These are phyloP conservation scores for Tridacna gigas DNA, from an alignment of 2,888 invertebrate genomes.

Conservation along the genomic window DNA sequence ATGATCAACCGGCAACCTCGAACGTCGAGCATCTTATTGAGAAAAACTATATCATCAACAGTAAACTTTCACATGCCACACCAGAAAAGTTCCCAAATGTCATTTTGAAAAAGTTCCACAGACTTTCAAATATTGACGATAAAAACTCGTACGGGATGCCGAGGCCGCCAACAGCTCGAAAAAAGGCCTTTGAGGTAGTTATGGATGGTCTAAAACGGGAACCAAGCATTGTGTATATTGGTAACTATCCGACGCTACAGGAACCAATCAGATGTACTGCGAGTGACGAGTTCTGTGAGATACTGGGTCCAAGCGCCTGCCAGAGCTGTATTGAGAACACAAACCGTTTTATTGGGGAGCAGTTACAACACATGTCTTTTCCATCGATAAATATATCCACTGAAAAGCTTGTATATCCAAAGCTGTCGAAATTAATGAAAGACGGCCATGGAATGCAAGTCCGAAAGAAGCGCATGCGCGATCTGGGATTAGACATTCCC, in stretches of 20 bases:
- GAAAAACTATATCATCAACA: constrained; percentile 71
- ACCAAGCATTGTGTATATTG: constrained; percentile 66
- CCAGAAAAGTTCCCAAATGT: constrained; percentile 69
- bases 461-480: constrained; percentile 64
- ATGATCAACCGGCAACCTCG: constrained; percentile 40
- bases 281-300: constrained; percentile 72
- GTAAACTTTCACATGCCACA: constrained; percentile 62
- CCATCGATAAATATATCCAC: constrained; percentile 71
- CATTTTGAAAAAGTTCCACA: constrained; percentile 73
- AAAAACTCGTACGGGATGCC: constrained; percentile 74
- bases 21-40: constrained; percentile 71
- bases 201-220: constrained; percentile 67
- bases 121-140: constrained; percentile 62
- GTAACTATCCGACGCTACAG: constrained; percentile 62
- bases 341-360: constrained; percentile 74
- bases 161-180: constrained; percentile 69
- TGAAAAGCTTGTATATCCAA: constrained; percentile 65
- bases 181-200: constrained; percentile 59
- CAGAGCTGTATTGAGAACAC: constrained; percentile 76
- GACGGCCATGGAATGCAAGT: constrained; percentile 71
- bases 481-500: constrained; percentile 65
- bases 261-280: constrained; percentile 63
- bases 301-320: constrained; percentile 75
- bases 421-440: constrained; percentile 62
- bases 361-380: constrained; percentile 73